Percentiles rank a stretch among this genome's conserved stretches.
phyloP scores from a whole-genome alignment of 1,140 invertebrate genomes.

The Atta colombica region DNA sequence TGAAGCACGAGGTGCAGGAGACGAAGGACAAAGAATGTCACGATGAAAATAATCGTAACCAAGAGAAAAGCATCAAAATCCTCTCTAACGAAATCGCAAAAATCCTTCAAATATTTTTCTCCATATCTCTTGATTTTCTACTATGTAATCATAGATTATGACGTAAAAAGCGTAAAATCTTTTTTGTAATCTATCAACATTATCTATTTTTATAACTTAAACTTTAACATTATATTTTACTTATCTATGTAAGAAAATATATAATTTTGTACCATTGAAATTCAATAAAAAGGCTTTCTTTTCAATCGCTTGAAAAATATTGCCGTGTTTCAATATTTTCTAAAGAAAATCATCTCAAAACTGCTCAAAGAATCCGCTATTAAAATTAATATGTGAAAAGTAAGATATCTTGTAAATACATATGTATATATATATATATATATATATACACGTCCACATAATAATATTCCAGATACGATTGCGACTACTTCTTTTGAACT shows the following conservation, averaged over 20 bases:
- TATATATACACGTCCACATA: too few relatives aligned
- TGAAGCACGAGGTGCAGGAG: not conserved
- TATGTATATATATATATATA: not conserved
- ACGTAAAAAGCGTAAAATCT: not conserved
- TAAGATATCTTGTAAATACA: not conserved
- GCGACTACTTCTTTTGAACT: not conserved
- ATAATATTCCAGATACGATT: not conserved
- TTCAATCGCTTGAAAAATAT: not conserved
- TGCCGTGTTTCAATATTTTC: not conserved
- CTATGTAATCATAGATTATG: not conserved
- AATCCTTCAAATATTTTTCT: not conserved
- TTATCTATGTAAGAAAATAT: not conserved
- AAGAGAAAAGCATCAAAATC: not conserved
- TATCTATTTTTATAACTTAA: not conserved
- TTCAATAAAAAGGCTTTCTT: not conserved
- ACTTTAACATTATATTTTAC: not conserved
- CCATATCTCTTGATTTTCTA: not conserved
- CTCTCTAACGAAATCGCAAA: slow-evolving; percentile 28
- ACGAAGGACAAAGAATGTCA: slow-evolving; percentile 54
- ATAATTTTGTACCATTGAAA: not conserved
- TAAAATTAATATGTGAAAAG: not conserved
- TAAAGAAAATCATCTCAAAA: not conserved
- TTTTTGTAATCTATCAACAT: not conserved
- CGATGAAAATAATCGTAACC: slow-evolving; percentile 34
- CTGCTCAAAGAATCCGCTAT: not conserved